phyloP scores from a whole-genome alignment of 2,797 vertebrate genomes.

The Rachycentron canadum region DNA sequence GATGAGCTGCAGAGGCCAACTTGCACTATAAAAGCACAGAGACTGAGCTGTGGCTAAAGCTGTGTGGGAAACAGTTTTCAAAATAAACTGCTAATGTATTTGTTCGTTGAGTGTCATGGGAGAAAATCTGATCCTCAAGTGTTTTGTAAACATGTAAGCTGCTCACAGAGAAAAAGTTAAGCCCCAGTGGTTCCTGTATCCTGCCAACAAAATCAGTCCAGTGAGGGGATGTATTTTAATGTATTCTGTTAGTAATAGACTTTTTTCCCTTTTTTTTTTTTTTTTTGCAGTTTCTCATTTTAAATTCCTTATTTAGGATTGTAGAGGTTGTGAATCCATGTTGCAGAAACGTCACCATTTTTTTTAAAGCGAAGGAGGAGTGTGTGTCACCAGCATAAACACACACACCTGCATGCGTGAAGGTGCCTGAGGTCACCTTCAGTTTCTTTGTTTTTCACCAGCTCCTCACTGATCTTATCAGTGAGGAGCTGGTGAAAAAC shows the following conservation, averaged over 20 bases:
- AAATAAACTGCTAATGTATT: constrained; percentile 45
- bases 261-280: too few relatives aligned
- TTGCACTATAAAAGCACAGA: not conserved
- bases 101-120: constrained; percentile 25
- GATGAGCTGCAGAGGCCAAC: not conserved
- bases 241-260: not conserved
- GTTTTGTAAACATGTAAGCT: constrained; percentile 63
- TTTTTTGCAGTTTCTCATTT: not conserved
- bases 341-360: not conserved
- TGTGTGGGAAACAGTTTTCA: constrained; percentile 49
- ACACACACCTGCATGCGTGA: constrained; percentile 46
- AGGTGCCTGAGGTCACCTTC: constrained; percentile 13
- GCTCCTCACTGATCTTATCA: constrained; percentile 39
- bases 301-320: not conserved
- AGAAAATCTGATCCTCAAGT: constrained; percentile 35
- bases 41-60: not conserved
- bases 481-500: not conserved
- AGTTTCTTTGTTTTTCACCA: constrained; percentile 32
- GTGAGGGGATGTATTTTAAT: not conserved
- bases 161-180: constrained; percentile 1
- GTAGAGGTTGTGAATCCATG: not conserved
- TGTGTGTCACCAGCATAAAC: constrained; percentile 27
- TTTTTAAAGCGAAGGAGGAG: constrained; percentile 8
- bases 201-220: not conserved
- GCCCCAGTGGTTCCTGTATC: not conserved